Conservation (phyloP, 2,113 vertebrate genomes). For the Chaenogobius annularis region DNA sequence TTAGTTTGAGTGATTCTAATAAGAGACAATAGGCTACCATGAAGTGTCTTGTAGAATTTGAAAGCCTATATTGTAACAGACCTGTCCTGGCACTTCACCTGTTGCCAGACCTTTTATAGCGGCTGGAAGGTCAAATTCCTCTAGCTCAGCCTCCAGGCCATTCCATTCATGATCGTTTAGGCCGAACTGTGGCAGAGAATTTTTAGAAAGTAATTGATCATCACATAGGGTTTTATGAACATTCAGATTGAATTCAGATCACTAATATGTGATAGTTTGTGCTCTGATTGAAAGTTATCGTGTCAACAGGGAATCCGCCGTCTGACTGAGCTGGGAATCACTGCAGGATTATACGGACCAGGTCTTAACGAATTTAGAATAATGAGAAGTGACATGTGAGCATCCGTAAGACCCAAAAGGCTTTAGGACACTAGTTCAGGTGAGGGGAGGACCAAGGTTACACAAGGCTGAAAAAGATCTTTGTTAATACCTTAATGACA, state of each 20-base stretch:
- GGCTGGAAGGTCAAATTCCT: too few relatives aligned
- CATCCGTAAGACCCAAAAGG: constrained; percentile 69
- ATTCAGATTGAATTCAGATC: neutral
- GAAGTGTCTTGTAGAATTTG: too few relatives aligned
- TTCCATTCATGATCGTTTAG: neutral
- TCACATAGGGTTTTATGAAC: neutral
- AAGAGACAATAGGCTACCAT: too few relatives aligned
- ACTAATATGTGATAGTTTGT: neutral
- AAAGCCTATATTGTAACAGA: too few relatives aligned
- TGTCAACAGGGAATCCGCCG: neutral
- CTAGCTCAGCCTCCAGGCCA: too few relatives aligned
- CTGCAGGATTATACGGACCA: constrained; percentile 73
- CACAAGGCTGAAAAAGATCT: constrained; percentile 50
- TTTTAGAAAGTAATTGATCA: neutral
- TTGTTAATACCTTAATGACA: constrained; percentile 55
- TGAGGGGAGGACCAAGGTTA: constrained; percentile 60
- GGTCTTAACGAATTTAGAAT: constrained; percentile 58
- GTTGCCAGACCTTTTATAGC: too few relatives aligned
- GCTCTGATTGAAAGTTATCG: neutral
- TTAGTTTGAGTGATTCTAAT: too few relatives aligned
- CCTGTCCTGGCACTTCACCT: too few relatives aligned
- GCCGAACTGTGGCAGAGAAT: neutral
- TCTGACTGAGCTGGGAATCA: constrained; percentile 3
- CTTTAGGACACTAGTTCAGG: constrained; percentile 65
- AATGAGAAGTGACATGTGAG: constrained; percentile 66